Conservation (phyloP, 2,888 invertebrate species). For the Teleogryllus oceanicus region DNA sequence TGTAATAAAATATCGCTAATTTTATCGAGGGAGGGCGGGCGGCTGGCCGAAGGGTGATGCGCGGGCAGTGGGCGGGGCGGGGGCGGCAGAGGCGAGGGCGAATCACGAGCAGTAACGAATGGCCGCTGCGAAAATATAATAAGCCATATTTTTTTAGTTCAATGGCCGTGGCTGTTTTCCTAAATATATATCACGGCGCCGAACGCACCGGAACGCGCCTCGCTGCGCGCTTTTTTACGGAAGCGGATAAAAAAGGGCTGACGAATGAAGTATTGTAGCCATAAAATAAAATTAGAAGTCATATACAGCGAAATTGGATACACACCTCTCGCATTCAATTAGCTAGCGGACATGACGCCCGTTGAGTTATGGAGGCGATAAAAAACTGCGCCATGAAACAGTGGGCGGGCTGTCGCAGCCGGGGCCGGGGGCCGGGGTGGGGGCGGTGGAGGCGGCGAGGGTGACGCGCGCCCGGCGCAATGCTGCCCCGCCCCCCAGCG, state of each 20-base stretch:
- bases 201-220: background rate
- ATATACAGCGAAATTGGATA: conserved; percentile 26
- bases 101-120: conserved; percentile 18
- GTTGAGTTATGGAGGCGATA: conserved; percentile 25
- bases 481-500: background rate
- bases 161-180: conserved; percentile 18
- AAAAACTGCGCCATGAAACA: conserved; percentile 24
- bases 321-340: conserved; percentile 28
- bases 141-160: conserved; percentile 18
- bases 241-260: conserved; percentile 24
- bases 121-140: conserved; percentile 9
- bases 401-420: conserved; percentile 11
- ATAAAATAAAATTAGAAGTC: conserved; percentile 30
- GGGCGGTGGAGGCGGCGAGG: background rate
- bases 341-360: conserved; percentile 23
- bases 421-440: background rate
- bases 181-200: conserved; percentile 9
- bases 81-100: background rate
- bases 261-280: conserved; percentile 28
- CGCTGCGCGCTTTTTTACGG: background rate
- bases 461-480: background rate
- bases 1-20: conserved; percentile 18
- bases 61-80: background rate
- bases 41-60: background rate
- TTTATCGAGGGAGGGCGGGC: background rate